These are phyloP conservation scores for Hypotaenidia philippensis DNA, from an alignment of 2,797 vertebrate species.

Conservation along the genomic window DNA sequence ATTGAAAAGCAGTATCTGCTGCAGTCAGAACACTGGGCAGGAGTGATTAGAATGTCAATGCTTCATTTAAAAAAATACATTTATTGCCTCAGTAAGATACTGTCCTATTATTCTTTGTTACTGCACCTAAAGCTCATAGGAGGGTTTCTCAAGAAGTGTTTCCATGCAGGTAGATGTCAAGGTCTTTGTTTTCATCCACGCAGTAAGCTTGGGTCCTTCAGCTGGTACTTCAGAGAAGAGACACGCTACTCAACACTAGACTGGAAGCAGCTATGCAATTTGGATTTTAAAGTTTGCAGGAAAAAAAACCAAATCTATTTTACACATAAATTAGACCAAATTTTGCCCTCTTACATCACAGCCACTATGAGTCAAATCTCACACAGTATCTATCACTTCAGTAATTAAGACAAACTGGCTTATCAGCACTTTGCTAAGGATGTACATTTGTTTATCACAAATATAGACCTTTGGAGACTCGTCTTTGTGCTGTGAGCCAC, in stretches of 20 bases:
- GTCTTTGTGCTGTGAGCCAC: accelerated
- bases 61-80: background rate
- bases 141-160: background rate
- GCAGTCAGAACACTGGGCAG: background rate
- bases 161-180: accelerated
- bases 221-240: background rate
- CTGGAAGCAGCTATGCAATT: background rate
- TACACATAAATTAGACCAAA: background rate
- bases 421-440: background rate
- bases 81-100: background rate
- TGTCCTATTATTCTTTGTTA: background rate
- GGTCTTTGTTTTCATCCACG: background rate
- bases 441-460: accelerated
- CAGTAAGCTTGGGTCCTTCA: background rate
- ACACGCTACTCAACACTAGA: accelerated
- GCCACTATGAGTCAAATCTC: accelerated
- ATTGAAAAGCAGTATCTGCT: conserved; percentile 20
- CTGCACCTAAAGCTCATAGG: background rate
- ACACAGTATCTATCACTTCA: accelerated
- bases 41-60: conserved; percentile 5
- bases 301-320: no score
- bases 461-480: background rate
- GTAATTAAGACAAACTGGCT: background rate
- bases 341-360: background rate
- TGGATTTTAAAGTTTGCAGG: background rate